phyloP scores from a whole-genome alignment of 2,888 invertebrate genomes.

The Dascillus cervinus region DNA sequence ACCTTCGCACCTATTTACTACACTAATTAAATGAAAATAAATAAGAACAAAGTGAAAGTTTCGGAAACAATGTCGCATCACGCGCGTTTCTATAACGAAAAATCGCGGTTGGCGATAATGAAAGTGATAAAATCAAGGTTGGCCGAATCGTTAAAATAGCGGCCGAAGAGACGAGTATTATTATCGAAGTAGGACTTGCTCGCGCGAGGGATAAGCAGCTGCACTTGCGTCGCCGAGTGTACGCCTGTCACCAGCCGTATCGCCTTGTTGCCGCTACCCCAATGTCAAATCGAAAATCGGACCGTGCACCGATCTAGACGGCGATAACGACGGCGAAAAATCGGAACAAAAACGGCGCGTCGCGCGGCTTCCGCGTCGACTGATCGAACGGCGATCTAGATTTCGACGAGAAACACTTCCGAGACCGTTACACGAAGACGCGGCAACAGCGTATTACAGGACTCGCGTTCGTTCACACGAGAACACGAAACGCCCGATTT shows the following conservation, averaged over 20 bases:
- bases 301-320: slow-evolving; percentile 12
- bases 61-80: too few relatives aligned
- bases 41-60: too few relatives aligned
- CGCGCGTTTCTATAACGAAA: too few relatives aligned
- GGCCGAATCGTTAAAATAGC: too few relatives aligned
- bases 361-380: not conserved
- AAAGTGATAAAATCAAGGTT: too few relatives aligned
- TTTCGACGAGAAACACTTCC: slow-evolving; percentile 32
- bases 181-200: not conserved
- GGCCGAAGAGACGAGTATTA: too few relatives aligned
- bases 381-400: slow-evolving; percentile 38
- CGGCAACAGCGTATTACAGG: slow-evolving; percentile 33
- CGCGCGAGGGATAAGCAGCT: not conserved
- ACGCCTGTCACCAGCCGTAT: slow-evolving; percentile 31
- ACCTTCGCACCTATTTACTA: too few relatives aligned
- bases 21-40: too few relatives aligned
- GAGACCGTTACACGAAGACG: slow-evolving; percentile 35
- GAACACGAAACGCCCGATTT: slow-evolving; percentile 36
- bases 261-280: slow-evolving; percentile 33
- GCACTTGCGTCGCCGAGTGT: slow-evolving; percentile 28
- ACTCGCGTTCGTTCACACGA: slow-evolving; percentile 39
- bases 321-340: slow-evolving; percentile 4
- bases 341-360: slow-evolving; percentile 1
- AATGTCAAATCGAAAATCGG: slow-evolving; percentile 28
- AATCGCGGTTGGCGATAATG: too few relatives aligned